Evolutionary conservation across 2,888 invertebrate genomes (phyloP), one percentile per base, ranked within the genome.

Genomic region (Amaurobius ferox): DNA sequence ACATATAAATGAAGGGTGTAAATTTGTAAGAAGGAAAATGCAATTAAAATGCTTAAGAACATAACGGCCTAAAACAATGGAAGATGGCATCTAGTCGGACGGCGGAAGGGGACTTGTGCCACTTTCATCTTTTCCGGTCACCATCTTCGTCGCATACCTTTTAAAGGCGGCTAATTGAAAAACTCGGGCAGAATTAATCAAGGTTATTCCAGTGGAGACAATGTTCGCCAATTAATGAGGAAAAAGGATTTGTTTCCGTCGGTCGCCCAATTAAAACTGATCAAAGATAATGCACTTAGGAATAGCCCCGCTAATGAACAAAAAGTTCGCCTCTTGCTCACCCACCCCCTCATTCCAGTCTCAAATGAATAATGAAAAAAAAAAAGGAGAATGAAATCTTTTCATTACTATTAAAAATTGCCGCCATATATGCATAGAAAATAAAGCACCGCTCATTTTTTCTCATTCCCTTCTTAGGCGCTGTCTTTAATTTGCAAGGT

Each of bases 331-430:
- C 72, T 16, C 23, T 35, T 39, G 0, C 40, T n/a, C 74, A n/a
- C 23, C 35, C 55, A 39, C 13, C 29, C 68, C 55, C 23, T 55
- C 55, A 55, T 55, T 55, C 55, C 23, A 55, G 61, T 72, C 79
- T 72, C 76, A 48, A 83, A 83, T 76, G 83, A 85, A 85, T 85
- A 77, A 85, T 48, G 35, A 28, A 55, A 77, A 62, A 9, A 77
- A 62, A 9, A 16, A 23, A 39, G 55, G 61, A 74, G 72, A 71
- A 71, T 64, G 26, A 79, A 67, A 28, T 30, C 44, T 30, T 64
- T 78, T 86, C 85, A 86, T 86, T 86, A 86, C 78, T 86, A 86
- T 86, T 86, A 86, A 86, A 86, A 86, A 86, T 86, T 79, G 79
- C 85, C 44, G 77, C 77, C 72, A 78, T 86, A 86, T 79, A 86